A percentile compares a stretch with the other conserved stretches of the same genome.
phyloP scores from a whole-genome alignment of 2,113 vertebrate genomes.

The Onychostruthus taczanowskii region DNA sequence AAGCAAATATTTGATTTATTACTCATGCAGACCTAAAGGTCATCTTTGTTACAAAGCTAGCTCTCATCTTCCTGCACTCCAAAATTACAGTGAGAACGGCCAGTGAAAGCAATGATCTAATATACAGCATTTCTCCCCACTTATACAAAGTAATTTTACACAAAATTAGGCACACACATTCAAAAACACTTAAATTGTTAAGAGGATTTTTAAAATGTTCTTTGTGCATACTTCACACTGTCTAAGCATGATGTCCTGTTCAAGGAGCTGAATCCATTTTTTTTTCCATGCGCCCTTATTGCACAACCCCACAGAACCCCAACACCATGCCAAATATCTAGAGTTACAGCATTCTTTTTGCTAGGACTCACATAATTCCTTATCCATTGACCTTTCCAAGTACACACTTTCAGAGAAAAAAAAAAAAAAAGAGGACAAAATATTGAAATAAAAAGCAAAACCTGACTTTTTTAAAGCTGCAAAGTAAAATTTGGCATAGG shows the following conservation, averaged over 20 bases:
- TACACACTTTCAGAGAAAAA: neutral
- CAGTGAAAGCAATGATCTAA: neutral
- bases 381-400: neutral
- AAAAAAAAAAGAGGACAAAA: neutral
- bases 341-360: neutral
- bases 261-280: neutral
- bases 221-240: neutral
- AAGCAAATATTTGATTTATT: neutral
- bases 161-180: neutral
- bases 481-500: neutral
- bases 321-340: neutral
- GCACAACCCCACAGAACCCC: neutral
- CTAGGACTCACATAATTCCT: neutral
- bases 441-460: neutral
- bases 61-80: neutral
- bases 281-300: accelerated
- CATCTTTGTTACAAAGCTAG: neutral
- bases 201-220: neutral
- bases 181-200: neutral
- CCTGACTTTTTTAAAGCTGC: neutral
- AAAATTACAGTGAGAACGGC: neutral
- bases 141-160: neutral
- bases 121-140: neutral
- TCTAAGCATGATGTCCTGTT: neutral
- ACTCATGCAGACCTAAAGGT: neutral